Evolutionary conservation across 2,888 invertebrate genomes (phyloP), one percentile per base, ranked within the genome.

Genomic region (Capitulum mitella): DNA sequence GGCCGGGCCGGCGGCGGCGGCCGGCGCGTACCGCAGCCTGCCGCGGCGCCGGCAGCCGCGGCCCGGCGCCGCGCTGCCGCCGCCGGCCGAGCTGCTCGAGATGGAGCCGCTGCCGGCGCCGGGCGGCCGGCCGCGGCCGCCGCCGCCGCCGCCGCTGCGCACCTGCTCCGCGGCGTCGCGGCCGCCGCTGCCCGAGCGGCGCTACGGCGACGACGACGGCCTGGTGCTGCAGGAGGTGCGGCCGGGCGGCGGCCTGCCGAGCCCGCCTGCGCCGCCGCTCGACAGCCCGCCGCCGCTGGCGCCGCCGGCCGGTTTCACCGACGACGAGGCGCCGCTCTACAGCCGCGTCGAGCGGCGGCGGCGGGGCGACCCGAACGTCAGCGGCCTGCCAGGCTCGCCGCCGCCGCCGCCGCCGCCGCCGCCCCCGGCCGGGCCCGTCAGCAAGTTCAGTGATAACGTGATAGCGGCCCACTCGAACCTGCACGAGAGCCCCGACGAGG

Each of bases 401-500:
- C 29, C 46, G 5, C 43, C 22, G 6, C 37, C 37, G 70, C 70
- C 22, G 37, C 10, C 10, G 40, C 75, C 75, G n/a, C 29, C n/a
- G n/a, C 14, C 61, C 3, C n/a, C 32, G 61, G 2, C 61, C 10
- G 61, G 61, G n/a, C 61, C 61, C 61, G 46, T 46, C 29, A 29
- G 1, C 46, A 75, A 75, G 14, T 29, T 75, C 75, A 29, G 46
- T 14, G 46, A 46, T 14, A 43, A 46, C 46, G 75, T 46, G 75
- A 43, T 14, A 14, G 75, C 43, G 46, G 43, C 46, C 14, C 75
- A 46, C 75, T 75, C 29, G 12, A 43, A 29, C 19, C 75, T 46
- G 46, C 75, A 75, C 46, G 75, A 75, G 29, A 75, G 75, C 12
- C 75, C 75, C 0, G 75, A 75, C 32, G 75, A 75, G 46, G 75